phyloP scores from a whole-genome alignment of 2,797 vertebrate species.

The Labroides dimidiatus region DNA sequence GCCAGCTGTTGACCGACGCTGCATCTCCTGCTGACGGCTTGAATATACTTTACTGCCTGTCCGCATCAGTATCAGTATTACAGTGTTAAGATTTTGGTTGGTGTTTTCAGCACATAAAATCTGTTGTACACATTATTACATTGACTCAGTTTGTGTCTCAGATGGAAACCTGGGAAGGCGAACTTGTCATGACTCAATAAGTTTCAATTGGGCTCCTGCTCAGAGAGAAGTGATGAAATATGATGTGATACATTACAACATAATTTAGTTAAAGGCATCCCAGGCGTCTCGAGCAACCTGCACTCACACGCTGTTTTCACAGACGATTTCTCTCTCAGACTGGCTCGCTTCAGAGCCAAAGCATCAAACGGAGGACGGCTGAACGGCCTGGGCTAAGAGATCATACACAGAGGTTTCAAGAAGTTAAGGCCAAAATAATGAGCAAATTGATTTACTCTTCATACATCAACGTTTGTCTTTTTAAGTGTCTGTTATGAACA shows the following conservation, averaged over 20 bases:
- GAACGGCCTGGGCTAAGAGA: not conserved
- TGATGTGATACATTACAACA: constrained; percentile 42
- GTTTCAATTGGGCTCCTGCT: constrained; percentile 41
- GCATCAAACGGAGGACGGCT: constrained; percentile 5
- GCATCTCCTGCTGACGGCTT: constrained; percentile 23
- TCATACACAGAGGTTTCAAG: not conserved
- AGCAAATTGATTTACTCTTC: not conserved
- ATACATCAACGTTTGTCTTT: not conserved
- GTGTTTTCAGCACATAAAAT: constrained; percentile 13
- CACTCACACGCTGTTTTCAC: constrained; percentile 13
- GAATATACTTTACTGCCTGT: not conserved
- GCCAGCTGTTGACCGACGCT: constrained; percentile 57
- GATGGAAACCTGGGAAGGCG: constrained; percentile 34
- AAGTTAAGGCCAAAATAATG: constrained; percentile 6
- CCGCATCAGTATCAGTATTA: constrained; percentile 15
- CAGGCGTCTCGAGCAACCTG: not conserved
- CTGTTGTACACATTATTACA: constrained; percentile 28
- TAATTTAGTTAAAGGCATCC: constrained; percentile 45
- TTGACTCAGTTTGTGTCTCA: constrained; percentile 32
- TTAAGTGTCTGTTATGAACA: constrained; percentile 8
- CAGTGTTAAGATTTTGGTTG: not conserved
- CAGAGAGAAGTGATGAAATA: constrained; percentile 50
- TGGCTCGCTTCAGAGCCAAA: constrained; percentile 2
- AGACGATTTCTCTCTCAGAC: constrained; percentile 27
- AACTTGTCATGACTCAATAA: constrained; percentile 42